These are phyloP conservation scores for Brachylomia viminalis DNA, from an alignment of 2,888 invertebrate genomes.

Conservation along the genomic window DNA sequence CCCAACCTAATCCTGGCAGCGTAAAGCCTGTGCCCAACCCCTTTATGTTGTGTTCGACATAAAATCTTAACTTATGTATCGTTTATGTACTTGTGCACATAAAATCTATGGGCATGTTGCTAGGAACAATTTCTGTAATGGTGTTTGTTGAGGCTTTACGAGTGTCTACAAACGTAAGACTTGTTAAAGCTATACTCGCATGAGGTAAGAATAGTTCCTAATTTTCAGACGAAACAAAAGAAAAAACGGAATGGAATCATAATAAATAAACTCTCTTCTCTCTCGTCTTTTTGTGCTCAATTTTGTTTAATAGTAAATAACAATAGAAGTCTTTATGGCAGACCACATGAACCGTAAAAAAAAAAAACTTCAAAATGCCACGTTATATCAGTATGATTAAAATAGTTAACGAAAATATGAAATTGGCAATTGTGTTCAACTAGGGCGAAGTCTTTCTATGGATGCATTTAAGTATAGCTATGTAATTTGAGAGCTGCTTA, in stretches of 20 bases:
- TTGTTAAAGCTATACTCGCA: not conserved
- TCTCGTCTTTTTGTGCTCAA: too few relatives aligned
- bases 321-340: too few relatives aligned
- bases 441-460: not conserved
- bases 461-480: not conserved
- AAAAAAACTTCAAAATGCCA: too few relatives aligned
- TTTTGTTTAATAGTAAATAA: too few relatives aligned
- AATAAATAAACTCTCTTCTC: not conserved
- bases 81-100: slow-evolving; percentile 77
- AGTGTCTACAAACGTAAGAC: slow-evolving; percentile 20
- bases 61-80: slow-evolving; percentile 85
- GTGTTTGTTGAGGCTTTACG: slow-evolving; percentile 38
- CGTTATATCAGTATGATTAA: too few relatives aligned
- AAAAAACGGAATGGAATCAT: not conserved
- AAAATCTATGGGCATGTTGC: slow-evolving; percentile 53
- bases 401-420: too few relatives aligned
- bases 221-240: not conserved
- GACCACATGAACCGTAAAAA: too few relatives aligned
- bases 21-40: slow-evolving; percentile 82
- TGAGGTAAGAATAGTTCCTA: not conserved
- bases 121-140: slow-evolving; percentile 59
- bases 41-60: slow-evolving; percentile 86
- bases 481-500: not conserved
- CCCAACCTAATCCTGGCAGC: slow-evolving; percentile 76
- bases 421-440: too few relatives aligned